Conservation (phyloP, 2,113 vertebrate genomes). For the Daubentonia madagascariensis region DNA sequence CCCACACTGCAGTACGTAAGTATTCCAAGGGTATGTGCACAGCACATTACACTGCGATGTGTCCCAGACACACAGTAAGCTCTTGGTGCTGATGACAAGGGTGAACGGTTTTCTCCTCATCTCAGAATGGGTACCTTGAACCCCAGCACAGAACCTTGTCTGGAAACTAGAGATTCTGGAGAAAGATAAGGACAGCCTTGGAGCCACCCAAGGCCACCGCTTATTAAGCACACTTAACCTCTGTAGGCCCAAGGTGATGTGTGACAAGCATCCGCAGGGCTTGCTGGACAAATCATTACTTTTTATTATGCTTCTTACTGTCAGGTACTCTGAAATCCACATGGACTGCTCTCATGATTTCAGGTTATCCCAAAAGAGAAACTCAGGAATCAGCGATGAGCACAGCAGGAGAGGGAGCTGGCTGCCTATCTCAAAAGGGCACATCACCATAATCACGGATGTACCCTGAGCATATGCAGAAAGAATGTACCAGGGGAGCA, state of each 20-base stretch:
- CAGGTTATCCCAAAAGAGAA: slow-evolving; percentile 71
- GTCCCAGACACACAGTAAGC: neutral
- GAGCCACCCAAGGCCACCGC: neutral
- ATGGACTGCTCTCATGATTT: slow-evolving; percentile 54
- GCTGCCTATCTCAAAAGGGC: slow-evolving; percentile 67
- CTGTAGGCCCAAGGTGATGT: neutral
- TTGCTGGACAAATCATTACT: slow-evolving; percentile 62
- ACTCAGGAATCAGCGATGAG: slow-evolving; percentile 55
- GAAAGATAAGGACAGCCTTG: neutral
- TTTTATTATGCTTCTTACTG: slow-evolving; percentile 62
- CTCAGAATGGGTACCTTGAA: neutral
- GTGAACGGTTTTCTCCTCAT: neutral
- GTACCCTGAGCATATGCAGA: slow-evolving; percentile 49
- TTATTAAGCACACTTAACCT: slow-evolving; percentile 42
- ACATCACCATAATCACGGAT: slow-evolving; percentile 66
- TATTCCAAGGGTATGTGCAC: neutral
- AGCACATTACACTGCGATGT: too few relatives aligned
- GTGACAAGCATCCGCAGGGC: slow-evolving; percentile 42
- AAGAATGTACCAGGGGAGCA: neutral
- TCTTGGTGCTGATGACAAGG: neutral
- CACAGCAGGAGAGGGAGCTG: slow-evolving; percentile 39
- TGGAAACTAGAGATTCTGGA: neutral
- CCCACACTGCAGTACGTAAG: accelerated
- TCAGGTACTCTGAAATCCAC: slow-evolving; percentile 64
- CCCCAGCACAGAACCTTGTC: neutral